These are phyloP conservation scores for Sinocyclocheilus anshuiensis DNA, from an alignment of 2,113 vertebrate species.

Conservation along the genomic window DNA sequence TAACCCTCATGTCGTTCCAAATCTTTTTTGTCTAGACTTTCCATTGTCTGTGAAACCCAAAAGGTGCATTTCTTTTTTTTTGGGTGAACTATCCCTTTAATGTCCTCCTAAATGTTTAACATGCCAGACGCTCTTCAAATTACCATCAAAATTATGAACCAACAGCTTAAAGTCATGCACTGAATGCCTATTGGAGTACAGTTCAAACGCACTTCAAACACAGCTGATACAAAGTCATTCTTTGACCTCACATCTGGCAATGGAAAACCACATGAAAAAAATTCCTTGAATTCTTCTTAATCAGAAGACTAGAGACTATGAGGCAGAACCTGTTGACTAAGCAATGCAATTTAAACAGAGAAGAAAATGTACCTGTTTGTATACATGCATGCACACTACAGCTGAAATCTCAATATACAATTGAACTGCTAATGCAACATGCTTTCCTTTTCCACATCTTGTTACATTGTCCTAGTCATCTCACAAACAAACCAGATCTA, in stretches of 20 bases:
- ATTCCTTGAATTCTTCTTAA: conserved; percentile 63
- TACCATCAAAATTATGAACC: conserved; percentile 8
- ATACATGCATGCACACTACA: background rate
- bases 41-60: background rate
- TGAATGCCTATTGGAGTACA: conserved; percentile 1
- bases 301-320: conserved; percentile 59
- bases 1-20: background rate
- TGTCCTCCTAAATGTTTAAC: background rate
- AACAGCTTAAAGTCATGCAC: background rate
- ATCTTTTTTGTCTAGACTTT: background rate
- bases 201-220: conserved; percentile 48
- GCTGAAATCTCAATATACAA: background rate
- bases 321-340: conserved; percentile 49
- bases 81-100: background rate
- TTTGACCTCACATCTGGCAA: conserved; percentile 63
- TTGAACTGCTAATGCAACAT: background rate
- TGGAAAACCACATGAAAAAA: conserved; percentile 58
- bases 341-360: conserved; percentile 34
- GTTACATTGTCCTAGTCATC: background rate
- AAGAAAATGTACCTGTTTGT: background rate
- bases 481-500: background rate
- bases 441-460: background rate
- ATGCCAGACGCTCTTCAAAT: background rate
- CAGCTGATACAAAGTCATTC: conserved; percentile 59
- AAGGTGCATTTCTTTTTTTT: background rate